phyloP scores from a whole-genome alignment of 2,113 vertebrate genomes.

The Canis aureus region DNA sequence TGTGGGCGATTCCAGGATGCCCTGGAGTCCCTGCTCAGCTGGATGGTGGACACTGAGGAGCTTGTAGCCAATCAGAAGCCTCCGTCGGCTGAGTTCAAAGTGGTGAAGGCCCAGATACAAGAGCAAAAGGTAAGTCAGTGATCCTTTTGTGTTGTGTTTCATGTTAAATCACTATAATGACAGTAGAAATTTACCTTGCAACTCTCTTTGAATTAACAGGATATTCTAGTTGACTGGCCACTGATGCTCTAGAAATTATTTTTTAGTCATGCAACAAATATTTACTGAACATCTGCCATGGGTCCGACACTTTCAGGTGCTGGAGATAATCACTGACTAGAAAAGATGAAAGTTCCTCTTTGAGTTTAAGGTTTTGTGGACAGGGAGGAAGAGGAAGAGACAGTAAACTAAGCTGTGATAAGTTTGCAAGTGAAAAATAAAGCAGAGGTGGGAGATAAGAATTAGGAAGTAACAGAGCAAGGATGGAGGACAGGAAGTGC shows the following conservation, averaged over 20 bases:
- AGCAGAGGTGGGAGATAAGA: not conserved
- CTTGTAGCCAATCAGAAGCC: constrained; percentile 97
- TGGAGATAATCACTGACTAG: not conserved
- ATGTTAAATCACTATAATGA: not conserved
- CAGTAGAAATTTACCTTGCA: not conserved
- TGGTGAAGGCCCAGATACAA: constrained; percentile 99
- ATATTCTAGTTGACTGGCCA: not conserved
- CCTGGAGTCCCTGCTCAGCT: constrained; percentile 97
- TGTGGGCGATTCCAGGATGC: constrained; percentile 99
- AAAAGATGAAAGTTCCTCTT: not conserved
- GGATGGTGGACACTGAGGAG: constrained; percentile 98
- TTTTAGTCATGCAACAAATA: constrained; percentile 21
- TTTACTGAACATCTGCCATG: not conserved
- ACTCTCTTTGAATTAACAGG: not conserved
- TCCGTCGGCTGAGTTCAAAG: constrained; percentile 98
- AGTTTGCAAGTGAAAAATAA: not conserved
- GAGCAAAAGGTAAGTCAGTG: constrained; percentile 94
- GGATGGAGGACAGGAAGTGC: not conserved
- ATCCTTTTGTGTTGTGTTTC: not conserved
- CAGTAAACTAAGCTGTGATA: not conserved
- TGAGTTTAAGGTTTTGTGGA: not conserved
- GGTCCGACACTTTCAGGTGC: not conserved
- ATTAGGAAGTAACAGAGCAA: not conserved
- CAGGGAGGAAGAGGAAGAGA: not conserved
- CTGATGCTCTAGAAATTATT: not conserved